These are phyloP conservation scores for Megaptera novaeangliae DNA, from an alignment of 2,113 vertebrate species.

Conservation along the genomic window DNA sequence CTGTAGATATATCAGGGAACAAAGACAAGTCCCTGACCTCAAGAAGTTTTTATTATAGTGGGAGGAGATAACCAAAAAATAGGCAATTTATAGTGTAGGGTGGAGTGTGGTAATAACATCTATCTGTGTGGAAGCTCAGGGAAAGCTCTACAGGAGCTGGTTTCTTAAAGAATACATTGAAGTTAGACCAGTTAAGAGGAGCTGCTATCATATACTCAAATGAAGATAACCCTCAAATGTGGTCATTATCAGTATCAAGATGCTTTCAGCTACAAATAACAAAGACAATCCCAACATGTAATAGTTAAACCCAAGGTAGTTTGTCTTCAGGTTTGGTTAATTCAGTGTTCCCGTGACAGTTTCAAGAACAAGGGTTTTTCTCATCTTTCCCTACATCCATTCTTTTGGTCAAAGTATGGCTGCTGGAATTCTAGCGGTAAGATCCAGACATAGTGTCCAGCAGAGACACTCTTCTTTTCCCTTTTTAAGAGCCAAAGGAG, in stretches of 20 bases:
- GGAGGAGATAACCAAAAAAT: neutral
- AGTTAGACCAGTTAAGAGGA: neutral
- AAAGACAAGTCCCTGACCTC: neutral
- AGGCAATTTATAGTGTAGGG: neutral
- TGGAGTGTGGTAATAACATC: neutral
- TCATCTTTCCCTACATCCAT: neutral
- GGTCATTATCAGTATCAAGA: neutral
- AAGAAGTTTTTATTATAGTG: neutral
- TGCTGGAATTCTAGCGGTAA: neutral
- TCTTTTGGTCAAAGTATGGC: neutral
- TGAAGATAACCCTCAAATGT: neutral
- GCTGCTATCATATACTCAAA: neutral
- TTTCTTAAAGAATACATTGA: slow-evolving; percentile 29
- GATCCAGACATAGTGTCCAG: neutral
- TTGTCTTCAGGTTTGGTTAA: slow-evolving; percentile 9
- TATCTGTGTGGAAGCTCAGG: neutral
- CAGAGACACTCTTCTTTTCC: neutral
- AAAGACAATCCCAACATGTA: neutral
- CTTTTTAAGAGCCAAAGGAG: neutral
- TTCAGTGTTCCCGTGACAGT: neutral
- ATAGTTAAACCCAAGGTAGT: neutral
- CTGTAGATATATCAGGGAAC: neutral
- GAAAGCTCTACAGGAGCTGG: neutral
- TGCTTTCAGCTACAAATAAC: neutral
- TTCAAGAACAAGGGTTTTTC: neutral